Evolutionary conservation across 2,797 vertebrate species (phyloP), one percentile per base, ranked within the genome.

Genomic region (Scolopax bukidnonensis): DNA sequence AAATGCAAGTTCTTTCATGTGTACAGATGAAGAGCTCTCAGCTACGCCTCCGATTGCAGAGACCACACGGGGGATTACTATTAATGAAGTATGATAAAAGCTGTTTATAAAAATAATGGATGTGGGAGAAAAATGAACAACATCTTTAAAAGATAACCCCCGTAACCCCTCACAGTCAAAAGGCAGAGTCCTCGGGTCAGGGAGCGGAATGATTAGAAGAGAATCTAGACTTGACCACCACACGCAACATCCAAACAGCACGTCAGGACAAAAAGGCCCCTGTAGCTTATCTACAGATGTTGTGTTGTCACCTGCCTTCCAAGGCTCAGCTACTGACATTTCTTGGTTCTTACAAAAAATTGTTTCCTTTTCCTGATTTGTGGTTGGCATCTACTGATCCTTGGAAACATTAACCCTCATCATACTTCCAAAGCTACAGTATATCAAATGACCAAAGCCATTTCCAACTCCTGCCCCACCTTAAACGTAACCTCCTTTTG

Each of bases 21-120:
- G 91, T 97, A 80, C 96, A 96, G 96, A 97, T 96, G 96, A 95
- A 97, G 89, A 95, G 94, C 92, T 96, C 87, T 96, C 92, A 95
- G 89, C 89, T 95, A 93, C 91, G 92, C 74, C 94, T 93, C 79
- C 36, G 0, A 90, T 25, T 88, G 96, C 91, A 84, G 95, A 94
- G 88, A 61, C 92, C 19, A 38, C 68, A 67, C 89, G 54, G 73
- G 91, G 18, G 38, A 96, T 96, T 90, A 94, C 81, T 96, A 73
- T 90, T 97, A 96, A 96, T 95, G 95, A 94, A 91, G 92, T 70
- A 70, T 83, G 93, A 81, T 69, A 95, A 95, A 96, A 76, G 30
- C 82, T 90, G 85, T 89, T 96, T 94, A 91, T 90, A 78, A 93
- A 94, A 95, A 87, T 87, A 93, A 96, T 93, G 82, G 56, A 73